Conservation (phyloP, 1,140 invertebrate species). For the Brevipalpus yothersi region DNA sequence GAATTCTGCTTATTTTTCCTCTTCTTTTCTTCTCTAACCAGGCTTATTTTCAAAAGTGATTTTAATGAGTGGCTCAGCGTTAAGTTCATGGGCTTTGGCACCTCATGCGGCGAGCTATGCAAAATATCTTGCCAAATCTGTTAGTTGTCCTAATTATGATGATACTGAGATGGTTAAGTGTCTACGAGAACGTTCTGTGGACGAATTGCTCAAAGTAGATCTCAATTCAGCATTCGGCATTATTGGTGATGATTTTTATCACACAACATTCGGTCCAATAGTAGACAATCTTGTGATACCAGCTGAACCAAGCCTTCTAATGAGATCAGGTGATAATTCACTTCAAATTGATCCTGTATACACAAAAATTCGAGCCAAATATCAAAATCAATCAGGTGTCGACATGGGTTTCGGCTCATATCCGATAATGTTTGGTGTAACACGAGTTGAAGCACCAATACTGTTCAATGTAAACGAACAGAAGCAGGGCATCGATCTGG, state of each 20-base stretch:
- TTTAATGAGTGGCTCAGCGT: slow-evolving; percentile 46
- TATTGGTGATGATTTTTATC: slow-evolving; percentile 40
- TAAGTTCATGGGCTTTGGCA: slow-evolving; percentile 43
- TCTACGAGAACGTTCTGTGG: slow-evolving; percentile 41
- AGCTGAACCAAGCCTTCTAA: slow-evolving; percentile 13
- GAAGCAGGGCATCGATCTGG: slow-evolving; percentile 74
- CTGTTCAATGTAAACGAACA: slow-evolving; percentile 73
- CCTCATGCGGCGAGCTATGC: slow-evolving; percentile 12
- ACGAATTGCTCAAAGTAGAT: slow-evolving; percentile 19
- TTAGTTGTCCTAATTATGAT: slow-evolving; percentile 43
- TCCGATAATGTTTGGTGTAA: slow-evolving; percentile 75
- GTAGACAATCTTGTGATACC: slow-evolving; percentile 38
- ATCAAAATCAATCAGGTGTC: slow-evolving; percentile 2
- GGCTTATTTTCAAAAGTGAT: slow-evolving; percentile 43
- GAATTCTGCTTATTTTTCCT: too few relatives aligned
- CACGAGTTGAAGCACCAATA: slow-evolving; percentile 70
- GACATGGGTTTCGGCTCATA: slow-evolving; percentile 29
- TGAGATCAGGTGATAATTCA: background rate
- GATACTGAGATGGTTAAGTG: slow-evolving; percentile 46
- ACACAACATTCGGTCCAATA: slow-evolving; percentile 65
- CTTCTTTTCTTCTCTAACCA: slow-evolving; percentile 13
- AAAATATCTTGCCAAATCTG: slow-evolving; percentile 44
- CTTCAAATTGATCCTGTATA: background rate
- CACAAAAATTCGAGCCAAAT: background rate
- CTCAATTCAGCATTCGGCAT: slow-evolving; percentile 17